Conservation (phyloP, 2,888 invertebrate species). For the Nomada fabriciana region DNA sequence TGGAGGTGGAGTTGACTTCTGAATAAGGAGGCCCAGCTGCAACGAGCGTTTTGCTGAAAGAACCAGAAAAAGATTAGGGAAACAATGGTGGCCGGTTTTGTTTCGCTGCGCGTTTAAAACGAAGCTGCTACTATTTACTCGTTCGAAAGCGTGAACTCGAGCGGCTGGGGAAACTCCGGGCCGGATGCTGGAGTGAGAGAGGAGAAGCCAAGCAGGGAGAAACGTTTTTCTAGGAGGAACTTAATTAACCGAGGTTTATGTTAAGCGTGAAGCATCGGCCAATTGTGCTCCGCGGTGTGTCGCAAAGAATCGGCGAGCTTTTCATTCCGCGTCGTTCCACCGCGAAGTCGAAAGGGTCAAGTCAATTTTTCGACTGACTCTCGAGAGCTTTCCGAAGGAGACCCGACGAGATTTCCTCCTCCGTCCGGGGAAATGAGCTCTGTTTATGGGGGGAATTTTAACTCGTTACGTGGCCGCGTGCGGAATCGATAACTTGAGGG, state of each 20-base stretch:
- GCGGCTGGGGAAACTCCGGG: not conserved
- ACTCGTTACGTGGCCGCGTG: no score
- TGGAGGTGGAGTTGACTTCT: slow-evolving; percentile 45
- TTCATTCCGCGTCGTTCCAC: slow-evolving; percentile 13
- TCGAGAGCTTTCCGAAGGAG: no score
- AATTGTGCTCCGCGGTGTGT: not conserved
- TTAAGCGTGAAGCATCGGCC: slow-evolving; percentile 9
- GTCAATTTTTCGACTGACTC: slow-evolving; percentile 13
- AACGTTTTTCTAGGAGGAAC: slow-evolving; percentile 3
- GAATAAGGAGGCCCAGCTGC: slow-evolving; percentile 52
- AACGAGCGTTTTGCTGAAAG: slow-evolving; percentile 32
- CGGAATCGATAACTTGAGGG: no score
- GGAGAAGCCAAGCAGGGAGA: not conserved
- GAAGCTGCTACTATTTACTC: slow-evolving; percentile 4
- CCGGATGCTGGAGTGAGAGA: not conserved
- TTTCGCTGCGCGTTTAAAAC: slow-evolving; percentile 17
- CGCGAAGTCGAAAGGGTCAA: slow-evolving; percentile 5
- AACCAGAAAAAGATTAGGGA: slow-evolving; percentile 54
- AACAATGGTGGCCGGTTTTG: slow-evolving; percentile 41
- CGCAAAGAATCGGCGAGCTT: not conserved
- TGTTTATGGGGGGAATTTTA: no score
- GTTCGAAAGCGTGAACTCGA: not conserved
- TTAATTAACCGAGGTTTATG: slow-evolving; percentile 36
- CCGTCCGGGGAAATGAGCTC: no score
- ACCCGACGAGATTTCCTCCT: no score